Base-by-base conservation (phyloP, 2,113 vertebrate genomes). In the Fregetta grallaria region DNA sequence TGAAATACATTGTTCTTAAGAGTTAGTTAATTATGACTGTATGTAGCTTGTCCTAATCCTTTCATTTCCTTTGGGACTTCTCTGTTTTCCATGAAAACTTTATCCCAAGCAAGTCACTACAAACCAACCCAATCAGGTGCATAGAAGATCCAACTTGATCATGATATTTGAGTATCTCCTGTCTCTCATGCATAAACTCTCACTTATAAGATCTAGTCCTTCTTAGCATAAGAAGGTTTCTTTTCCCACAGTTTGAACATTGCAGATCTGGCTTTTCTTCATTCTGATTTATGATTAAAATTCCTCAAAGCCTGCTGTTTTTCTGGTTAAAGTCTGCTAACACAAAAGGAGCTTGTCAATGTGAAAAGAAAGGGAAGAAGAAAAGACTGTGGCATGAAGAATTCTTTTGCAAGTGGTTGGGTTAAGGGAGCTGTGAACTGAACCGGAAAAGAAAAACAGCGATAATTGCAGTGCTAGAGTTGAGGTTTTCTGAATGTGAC, bases 401-500 rank as follows among this genome's bases (percentile, higher is more conserved):
- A 74, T 20, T 30, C 25, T 77, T 90, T 86, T 74, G 62, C 73
- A 93, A 90, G 14, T 5, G 1, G 32, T n/a, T 74, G 44, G 85
- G 30, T 81, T 93, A 53, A 94, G 65, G 91, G 36, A 91, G 44
- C 59, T 63, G 47, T 63, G 53, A 93, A 83, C 65, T 67, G 66
- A 94, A 63, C 40, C 66, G 87, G 58, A 83, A 76, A 62, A 59
- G 67, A 90, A 92, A 81, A 88, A n/a, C 23, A 40, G 74, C 88
- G 79, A 71, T 92, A 96, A 96, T 62, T 92, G 27, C 3, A 1
- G 70, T 72, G 77, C 61, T 89, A 42, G 53, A 88, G 67, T 74
- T 96, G 94, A 97, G 29, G 52, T 63, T 96, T 95, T 97, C 66
- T 96, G 29, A 95, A 93, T 93, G 85, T 91, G 86, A 95, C 75